A percentile compares a stretch with the other conserved stretches of the same genome.
phyloP scores from a whole-genome alignment of 2,113 vertebrate species.

The Ranitomeya imitator region DNA sequence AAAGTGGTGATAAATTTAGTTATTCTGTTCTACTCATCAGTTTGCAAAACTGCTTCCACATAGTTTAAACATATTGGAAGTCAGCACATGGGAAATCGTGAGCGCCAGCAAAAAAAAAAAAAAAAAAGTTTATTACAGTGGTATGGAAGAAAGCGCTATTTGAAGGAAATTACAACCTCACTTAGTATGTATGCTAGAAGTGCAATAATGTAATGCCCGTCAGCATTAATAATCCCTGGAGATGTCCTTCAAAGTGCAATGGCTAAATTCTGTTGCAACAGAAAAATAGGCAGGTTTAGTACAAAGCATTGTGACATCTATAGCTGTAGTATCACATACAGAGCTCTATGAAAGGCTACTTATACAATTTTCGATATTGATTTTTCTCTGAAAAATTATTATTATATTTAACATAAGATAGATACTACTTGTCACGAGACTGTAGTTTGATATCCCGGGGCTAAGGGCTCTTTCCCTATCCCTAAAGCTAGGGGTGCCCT shows the following conservation, averaged over 20 bases:
- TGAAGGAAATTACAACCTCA: not conserved
- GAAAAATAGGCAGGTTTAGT: not conserved
- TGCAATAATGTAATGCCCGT: conserved; percentile 27
- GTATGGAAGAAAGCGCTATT: conserved; percentile 21
- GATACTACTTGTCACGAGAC: too few relatives aligned
- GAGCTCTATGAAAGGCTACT: too few relatives aligned
- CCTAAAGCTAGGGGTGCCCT: too few relatives aligned
- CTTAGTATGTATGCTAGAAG: conserved; percentile 19
- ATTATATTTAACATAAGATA: too few relatives aligned
- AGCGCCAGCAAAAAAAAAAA: conserved; percentile 23
- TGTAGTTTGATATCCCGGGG: too few relatives aligned
- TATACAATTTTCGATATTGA: too few relatives aligned
- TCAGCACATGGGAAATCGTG: conserved; percentile 36
- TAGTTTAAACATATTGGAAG: conserved; percentile 28
- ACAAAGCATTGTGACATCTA: not conserved
- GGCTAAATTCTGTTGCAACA: not conserved
- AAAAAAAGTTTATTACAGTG: not conserved
- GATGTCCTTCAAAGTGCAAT: not conserved
- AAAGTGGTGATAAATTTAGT: conserved; percentile 13
- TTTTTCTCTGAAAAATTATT: too few relatives aligned
- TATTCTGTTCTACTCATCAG: conserved; percentile 21
- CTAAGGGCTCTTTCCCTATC: too few relatives aligned
- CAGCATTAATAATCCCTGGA: conserved; percentile 13
- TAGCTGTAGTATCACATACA: not conserved
- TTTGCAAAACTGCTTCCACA: conserved; percentile 30